A percentile compares a stretch with the other conserved stretches of the same genome.
phyloP scores from a whole-genome alignment of 2,797 vertebrate species.

The Danio tinwini region DNA sequence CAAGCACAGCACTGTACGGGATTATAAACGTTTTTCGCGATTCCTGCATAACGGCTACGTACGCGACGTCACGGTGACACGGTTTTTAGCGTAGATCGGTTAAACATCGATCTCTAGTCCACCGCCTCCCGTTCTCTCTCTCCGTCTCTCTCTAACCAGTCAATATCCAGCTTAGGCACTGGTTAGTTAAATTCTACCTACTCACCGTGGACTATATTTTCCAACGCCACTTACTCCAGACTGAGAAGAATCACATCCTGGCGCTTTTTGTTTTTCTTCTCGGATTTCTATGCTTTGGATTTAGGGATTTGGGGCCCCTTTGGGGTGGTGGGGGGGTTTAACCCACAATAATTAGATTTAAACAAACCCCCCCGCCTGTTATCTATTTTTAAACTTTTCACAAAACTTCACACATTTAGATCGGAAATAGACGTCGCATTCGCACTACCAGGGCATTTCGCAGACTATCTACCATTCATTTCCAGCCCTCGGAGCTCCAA shows the following conservation, averaged over 20 bases:
- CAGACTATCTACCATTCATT: slow-evolving; percentile 26
- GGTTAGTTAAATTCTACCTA: slow-evolving; percentile 59
- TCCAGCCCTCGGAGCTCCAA: slow-evolving; percentile 37
- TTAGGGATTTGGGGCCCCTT: slow-evolving; percentile 62
- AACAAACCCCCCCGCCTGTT: slow-evolving; percentile 50
- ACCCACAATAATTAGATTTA: slow-evolving; percentile 58
- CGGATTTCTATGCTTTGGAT: slow-evolving; percentile 50
- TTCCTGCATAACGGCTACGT: slow-evolving; percentile 67
- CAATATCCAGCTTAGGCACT: slow-evolving; percentile 33
- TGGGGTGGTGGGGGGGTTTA: slow-evolving; percentile 62
- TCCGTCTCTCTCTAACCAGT: slow-evolving; percentile 41
- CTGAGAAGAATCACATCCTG: slow-evolving; percentile 45
- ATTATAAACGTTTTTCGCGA: slow-evolving; percentile 56
- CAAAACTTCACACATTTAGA: not conserved
- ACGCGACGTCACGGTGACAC: slow-evolving; percentile 65
- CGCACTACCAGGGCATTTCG: not conserved
- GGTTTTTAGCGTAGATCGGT: slow-evolving; percentile 64
- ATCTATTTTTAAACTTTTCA: slow-evolving; percentile 49
- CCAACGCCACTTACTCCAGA: slow-evolving; percentile 46
- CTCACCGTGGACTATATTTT: slow-evolving; percentile 30
- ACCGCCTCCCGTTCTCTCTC: slow-evolving; percentile 24
- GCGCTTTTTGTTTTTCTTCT: slow-evolving; percentile 5
- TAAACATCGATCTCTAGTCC: slow-evolving; percentile 69
- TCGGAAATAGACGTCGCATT: not conserved
- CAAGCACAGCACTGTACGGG: slow-evolving; percentile 22